Base-by-base conservation (phyloP, 2,113 vertebrate species). In the Bettongia penicillata region DNA sequence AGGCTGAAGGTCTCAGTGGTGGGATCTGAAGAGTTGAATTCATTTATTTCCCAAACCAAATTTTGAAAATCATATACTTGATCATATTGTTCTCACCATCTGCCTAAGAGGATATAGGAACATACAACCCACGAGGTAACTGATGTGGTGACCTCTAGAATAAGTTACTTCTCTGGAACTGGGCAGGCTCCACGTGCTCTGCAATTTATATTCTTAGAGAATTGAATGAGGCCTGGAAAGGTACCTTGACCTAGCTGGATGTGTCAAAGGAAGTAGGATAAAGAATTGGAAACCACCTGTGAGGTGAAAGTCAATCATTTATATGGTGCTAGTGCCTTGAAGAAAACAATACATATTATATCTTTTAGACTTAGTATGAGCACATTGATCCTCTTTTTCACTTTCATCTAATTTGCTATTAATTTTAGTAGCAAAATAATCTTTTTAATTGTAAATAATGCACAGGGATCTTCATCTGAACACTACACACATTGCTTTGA, bases 361-460 rank as follows among this genome's bases (percentile, higher is more conserved):
- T 92, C 55, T 89, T 31, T 95, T 91, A 52, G 49, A 89, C 3
- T 1, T 28, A 91, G 19, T 49, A 31, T 90, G 26, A 25, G 28
- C 9, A 31, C 1, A 55, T 6, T 91, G 49, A 93, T 51, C 43
- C 61, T 4, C 8, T 53, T 14, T 68, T 91, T 55, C 0, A 84
- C 92, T 94, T 94, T 96, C 53, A 48, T 3, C 24, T 84, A 95
- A 90, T 47, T 92, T 61, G 22, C 19, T 91, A 50, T 91, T 92
- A 92, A 10, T n/a, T 89, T 90, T 84, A 90, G 1, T 96, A 90
- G 26, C 0, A 55, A 90, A 90, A 24, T 51, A 4, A 31, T 51
- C 51, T 90, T 96, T 96, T 10, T 23, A 91, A 53, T 0, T 90
- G 9, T 94, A 3, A 94, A 89, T 52, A 91, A 93, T n/a, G 61